Percentiles rank a stretch among this genome's conserved stretches.
Conservation (phyloP, 2,888 invertebrate genomes). For the Athalia cordata region DNA sequence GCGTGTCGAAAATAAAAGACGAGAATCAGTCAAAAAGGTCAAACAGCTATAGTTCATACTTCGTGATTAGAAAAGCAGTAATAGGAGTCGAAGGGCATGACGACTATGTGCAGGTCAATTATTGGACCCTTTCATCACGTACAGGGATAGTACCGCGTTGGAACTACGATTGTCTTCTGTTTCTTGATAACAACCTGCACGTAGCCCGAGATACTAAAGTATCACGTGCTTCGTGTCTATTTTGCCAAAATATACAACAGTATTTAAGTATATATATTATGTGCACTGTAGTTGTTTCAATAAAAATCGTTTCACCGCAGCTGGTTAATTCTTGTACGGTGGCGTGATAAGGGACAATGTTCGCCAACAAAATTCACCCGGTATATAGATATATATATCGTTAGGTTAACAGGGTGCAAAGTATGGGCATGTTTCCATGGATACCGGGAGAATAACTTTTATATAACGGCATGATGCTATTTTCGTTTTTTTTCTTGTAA, state of each 20-base stretch:
- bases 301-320: slow-evolving; percentile 19
- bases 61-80: slow-evolving; percentile 25
- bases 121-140: slow-evolving; percentile 18
- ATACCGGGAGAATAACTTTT: neutral
- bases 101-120: slow-evolving; percentile 5
- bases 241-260: slow-evolving; percentile 11
- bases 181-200: too few relatives aligned
- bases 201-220: neutral
- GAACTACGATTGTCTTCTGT: neutral
- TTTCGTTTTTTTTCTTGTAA: too few relatives aligned
- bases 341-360: slow-evolving; percentile 31
- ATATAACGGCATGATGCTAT: too few relatives aligned
- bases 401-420: slow-evolving; percentile 12
- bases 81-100: neutral
- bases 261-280: neutral
- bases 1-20: slow-evolving; percentile 21
- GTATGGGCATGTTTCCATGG: neutral
- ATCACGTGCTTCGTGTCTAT: slow-evolving; percentile 35
- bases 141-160: neutral
- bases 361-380: slow-evolving; percentile 5
- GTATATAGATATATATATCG: slow-evolving; percentile 4
- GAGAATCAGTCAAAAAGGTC: slow-evolving; percentile 6
- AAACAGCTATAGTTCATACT: neutral
- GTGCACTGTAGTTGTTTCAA: slow-evolving; percentile 1
- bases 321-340: neutral